Conservation (phyloP, 1,140 invertebrate species). For the Aporrectodea caliginosa region DNA sequence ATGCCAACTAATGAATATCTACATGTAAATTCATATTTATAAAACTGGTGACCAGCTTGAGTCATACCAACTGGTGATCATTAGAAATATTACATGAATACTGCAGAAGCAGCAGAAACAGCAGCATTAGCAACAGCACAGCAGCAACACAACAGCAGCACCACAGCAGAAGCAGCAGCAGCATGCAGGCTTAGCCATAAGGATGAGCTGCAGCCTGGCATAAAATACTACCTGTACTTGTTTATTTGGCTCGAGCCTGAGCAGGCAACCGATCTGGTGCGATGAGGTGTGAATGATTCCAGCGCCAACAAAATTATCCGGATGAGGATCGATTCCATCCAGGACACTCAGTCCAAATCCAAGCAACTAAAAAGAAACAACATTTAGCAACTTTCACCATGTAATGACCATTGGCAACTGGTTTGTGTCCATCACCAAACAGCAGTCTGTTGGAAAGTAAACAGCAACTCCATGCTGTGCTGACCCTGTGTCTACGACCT, state of each 20-base stretch:
- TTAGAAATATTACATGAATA: not conserved
- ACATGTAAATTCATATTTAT: too few species aligned
- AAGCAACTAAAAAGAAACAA: slow-evolving; percentile 69
- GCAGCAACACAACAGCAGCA: not conserved
- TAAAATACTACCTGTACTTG: slow-evolving; percentile 76
- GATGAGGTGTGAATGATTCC: slow-evolving; percentile 92
- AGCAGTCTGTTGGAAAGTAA: too few species aligned
- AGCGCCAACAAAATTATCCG: slow-evolving; percentile 98
- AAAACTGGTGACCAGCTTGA: too few species aligned
- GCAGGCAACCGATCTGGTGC: slow-evolving; percentile 93
- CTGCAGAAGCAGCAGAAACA: not conserved
- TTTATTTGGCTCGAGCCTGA: slow-evolving; percentile 95
- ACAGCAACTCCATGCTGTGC: too few species aligned
- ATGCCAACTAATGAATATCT: too few species aligned
- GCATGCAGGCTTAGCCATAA: not conserved
- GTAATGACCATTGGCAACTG: too few species aligned
- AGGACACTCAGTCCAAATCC: slow-evolving; percentile 92
- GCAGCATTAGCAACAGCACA: not conserved
- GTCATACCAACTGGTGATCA: too few species aligned
- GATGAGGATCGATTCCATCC: slow-evolving; percentile 91
- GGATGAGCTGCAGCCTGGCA: not conserved
- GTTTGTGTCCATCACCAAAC: too few species aligned
- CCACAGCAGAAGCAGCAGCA: not conserved
- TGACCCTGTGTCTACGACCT: too few species aligned
- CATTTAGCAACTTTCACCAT: too few species aligned